phyloP scores from a whole-genome alignment of 2,888 invertebrate species.

The Hetaerina titia region DNA sequence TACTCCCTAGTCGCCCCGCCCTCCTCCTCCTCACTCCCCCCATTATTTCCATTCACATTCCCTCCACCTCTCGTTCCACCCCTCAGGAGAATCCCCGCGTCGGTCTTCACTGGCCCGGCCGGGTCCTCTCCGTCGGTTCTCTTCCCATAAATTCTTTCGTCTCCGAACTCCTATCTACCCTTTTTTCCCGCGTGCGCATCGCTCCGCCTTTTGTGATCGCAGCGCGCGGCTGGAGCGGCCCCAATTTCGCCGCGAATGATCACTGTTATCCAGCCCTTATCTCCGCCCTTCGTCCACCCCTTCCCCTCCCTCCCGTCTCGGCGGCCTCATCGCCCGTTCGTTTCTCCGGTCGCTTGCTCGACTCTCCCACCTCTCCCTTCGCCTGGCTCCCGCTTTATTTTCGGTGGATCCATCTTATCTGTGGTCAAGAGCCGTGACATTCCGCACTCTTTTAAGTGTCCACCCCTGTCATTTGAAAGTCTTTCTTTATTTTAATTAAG shows the following conservation, averaged over 20 bases:
- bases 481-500: no score
- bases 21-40: background rate
- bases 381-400: background rate
- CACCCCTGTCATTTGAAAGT: no score
- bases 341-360: background rate
- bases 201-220: background rate
- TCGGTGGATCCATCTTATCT: background rate
- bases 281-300: background rate
- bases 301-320: background rate
- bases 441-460: no score
- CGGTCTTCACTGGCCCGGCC: background rate
- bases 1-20: no score
- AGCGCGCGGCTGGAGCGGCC: background rate
- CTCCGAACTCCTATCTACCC: background rate
- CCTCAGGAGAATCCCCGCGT: background rate
- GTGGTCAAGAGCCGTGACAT: background rate
- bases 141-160: conserved; percentile 35
- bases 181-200: background rate
- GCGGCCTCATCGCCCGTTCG: background rate
- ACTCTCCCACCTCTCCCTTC: no score
- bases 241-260: conserved; percentile 15
- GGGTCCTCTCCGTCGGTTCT: background rate
- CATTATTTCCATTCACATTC: background rate
- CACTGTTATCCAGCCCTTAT: conserved; percentile 10
- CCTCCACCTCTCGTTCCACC: background rate